These are phyloP conservation scores for Leiothrix lutea DNA, from an alignment of 2,113 vertebrate species.

Conservation along the genomic window DNA sequence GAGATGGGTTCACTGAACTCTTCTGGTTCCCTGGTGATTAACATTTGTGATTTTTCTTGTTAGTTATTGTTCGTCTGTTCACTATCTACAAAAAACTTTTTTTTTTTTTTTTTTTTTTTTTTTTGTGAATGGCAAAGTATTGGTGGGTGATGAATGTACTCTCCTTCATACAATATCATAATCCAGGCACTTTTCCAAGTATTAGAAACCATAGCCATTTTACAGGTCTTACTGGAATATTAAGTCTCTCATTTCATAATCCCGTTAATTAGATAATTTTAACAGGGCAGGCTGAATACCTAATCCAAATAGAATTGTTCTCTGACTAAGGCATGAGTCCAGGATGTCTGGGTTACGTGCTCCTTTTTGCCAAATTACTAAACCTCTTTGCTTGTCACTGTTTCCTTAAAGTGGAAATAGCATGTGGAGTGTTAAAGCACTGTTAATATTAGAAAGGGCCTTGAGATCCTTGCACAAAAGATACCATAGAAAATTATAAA, in stretches of 20 bases:
- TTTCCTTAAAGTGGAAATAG: neutral
- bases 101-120: neutral
- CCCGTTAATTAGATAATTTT: constrained; percentile 1
- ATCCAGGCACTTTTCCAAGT: neutral
- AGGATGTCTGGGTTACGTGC: neutral
- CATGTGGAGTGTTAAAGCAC: neutral
- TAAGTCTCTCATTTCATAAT: neutral
- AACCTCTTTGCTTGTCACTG: neutral
- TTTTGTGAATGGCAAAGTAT: neutral
- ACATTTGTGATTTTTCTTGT: neutral
- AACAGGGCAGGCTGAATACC: neutral
- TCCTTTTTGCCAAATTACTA: neutral
- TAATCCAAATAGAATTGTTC: neutral
- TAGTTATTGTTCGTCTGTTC: neutral
- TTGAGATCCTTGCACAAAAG: neutral
- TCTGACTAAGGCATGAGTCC: neutral
- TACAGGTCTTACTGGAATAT: neutral
- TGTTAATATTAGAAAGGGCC: neutral
- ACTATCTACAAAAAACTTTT: neutral
- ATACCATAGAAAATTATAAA: neutral
- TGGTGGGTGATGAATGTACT: neutral
- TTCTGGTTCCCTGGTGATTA: neutral
- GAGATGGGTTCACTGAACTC: neutral
- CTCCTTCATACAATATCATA: neutral
- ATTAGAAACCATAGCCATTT: neutral